phyloP scores from a whole-genome alignment of 2,888 invertebrate genomes.

The Rapana venosa region DNA sequence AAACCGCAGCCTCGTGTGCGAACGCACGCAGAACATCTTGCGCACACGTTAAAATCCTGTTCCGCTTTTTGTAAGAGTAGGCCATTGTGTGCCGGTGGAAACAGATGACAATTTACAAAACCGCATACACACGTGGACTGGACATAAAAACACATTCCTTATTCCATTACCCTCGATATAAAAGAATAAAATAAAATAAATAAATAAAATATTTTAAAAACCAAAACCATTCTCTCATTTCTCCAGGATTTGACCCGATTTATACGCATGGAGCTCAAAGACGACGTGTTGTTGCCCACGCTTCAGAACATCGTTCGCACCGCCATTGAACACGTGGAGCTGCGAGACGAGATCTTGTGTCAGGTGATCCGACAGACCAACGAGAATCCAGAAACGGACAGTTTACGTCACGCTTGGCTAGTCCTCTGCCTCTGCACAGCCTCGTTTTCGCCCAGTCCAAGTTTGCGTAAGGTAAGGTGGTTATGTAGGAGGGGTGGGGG shows the following conservation, averaged over 20 bases:
- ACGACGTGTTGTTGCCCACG: constrained; percentile 78
- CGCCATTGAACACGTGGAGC: constrained; percentile 93
- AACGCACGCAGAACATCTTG: no score
- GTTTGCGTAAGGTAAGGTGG: constrained; percentile 83
- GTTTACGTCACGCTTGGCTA: constrained; percentile 92
- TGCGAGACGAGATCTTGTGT: constrained; percentile 91
- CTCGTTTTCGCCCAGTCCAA: constrained; percentile 93
- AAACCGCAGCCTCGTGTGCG: no score
- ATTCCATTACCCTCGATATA: no score
- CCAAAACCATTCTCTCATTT: no score
- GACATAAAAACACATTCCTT: no score
- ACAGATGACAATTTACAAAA: no score
- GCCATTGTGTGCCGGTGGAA: no score
- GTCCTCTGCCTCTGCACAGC: constrained; percentile 92
- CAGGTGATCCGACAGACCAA: constrained; percentile 81
- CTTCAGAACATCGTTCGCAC: constrained; percentile 77
- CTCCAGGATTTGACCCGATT: constrained; percentile 92
- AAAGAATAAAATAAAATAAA: no score
- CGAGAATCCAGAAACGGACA: constrained; percentile 91
- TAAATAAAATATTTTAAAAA: no score
- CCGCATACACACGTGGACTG: no score
- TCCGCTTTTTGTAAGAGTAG: no score
- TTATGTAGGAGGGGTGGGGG: not conserved
- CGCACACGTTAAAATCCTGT: no score
- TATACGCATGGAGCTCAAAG: constrained; percentile 91